phyloP scores from a whole-genome alignment of 2,113 vertebrate species.

The Xiphophorus hellerii region DNA sequence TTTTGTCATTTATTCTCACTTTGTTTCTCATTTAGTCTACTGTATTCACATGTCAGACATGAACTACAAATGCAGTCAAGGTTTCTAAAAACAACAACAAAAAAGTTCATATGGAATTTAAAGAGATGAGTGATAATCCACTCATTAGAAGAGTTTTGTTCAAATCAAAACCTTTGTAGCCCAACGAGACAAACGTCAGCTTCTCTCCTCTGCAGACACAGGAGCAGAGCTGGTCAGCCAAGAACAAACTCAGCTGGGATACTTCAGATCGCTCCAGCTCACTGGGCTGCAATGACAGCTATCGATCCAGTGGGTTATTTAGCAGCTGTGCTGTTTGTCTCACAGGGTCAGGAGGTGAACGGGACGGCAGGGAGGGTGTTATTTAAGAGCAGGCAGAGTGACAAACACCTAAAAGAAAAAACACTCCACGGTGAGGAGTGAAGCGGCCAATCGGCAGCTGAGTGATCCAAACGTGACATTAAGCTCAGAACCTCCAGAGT shows the following conservation, averaged over 20 bases:
- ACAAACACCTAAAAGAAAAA: constrained; percentile 62
- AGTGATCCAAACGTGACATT: constrained; percentile 14
- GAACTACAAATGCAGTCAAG: no score
- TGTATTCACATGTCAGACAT: no score
- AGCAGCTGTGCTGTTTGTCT: constrained; percentile 39
- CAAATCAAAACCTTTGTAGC: background rate
- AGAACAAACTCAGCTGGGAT: constrained; percentile 57
- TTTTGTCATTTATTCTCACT: no score
- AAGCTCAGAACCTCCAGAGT: background rate
- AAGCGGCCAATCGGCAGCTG: constrained; percentile 43
- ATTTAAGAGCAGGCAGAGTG: constrained; percentile 69
- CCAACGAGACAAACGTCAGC: background rate
- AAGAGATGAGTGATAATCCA: background rate
- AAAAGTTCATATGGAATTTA: no score
- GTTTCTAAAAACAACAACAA: no score
- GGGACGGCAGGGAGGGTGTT: constrained; percentile 50
- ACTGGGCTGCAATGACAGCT: constrained; percentile 63
- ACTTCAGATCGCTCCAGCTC: constrained; percentile 42
- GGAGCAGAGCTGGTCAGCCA: constrained; percentile 13
- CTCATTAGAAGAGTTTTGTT: background rate
- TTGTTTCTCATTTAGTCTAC: no score
- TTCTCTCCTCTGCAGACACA: constrained; percentile 16
- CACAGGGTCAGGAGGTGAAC: constrained; percentile 33
- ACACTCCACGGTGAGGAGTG: constrained; percentile 37
- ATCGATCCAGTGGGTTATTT: constrained; percentile 74